Evolutionary conservation across 1,140 invertebrate species (phyloP), one percentile per base, ranked within the genome.

Genomic region (Cyrtorhinus lividipennis): DNA sequence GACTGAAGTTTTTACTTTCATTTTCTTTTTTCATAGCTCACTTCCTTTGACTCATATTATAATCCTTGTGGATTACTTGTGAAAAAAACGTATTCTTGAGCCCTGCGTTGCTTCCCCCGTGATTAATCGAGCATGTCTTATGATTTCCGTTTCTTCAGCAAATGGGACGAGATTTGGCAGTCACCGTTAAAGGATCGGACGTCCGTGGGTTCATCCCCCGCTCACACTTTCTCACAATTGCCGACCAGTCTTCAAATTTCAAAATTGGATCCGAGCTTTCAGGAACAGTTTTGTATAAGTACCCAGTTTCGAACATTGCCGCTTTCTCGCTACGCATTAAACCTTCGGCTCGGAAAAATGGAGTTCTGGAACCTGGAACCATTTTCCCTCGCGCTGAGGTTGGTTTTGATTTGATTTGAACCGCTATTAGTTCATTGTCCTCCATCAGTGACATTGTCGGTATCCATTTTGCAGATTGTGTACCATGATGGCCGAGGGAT

Each of bases 391-490:
- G 48, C 8, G 48, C 48, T 10, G 48, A 53, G 48, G 48, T 53
- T 8, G 5, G 30, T n/a, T n/a, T n/a, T n/a, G n/a, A n/a, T n/a
- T n/a, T n/a, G n/a, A n/a, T n/a, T n/a, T n/a, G n/a, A n/a, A n/a
- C n/a, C n/a, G n/a, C n/a, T n/a, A n/a, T n/a, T n/a, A n/a, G n/a
- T n/a, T n/a, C n/a, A n/a, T n/a, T n/a, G n/a, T n/a, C n/a, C n/a
- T n/a, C n/a, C n/a, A n/a, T n/a, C n/a, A n/a, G n/a, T n/a, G n/a
- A n/a, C n/a, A n/a, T n/a, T n/a, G n/a, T n/a, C n/a, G n/a, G n/a
- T n/a, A n/a, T n/a, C n/a, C n/a, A n/a, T n/a, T 44, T 53, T 53
- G 10, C 48, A 53, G 48, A 53, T 53, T 53, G 48, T 53, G 20
- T 5, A 20, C 20, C 48, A 53, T 20, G 48, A 53, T 20, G 5